phyloP scores from a whole-genome alignment of 2,797 vertebrate species.

The Mastacembelus armatus region DNA sequence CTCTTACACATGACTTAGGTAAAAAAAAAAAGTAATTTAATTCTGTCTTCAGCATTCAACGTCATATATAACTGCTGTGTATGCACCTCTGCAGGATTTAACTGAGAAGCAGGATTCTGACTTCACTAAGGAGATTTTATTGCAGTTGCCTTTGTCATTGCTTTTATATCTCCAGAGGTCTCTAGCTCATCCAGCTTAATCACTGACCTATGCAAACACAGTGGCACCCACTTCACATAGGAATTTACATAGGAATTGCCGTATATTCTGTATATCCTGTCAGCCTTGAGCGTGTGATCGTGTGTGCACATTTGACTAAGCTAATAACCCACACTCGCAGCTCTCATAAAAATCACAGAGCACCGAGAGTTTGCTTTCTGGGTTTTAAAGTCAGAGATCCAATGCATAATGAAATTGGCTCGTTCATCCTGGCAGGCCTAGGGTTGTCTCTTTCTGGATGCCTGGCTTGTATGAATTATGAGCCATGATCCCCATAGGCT shows the following conservation, averaged over 20 bases:
- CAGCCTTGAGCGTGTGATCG: constrained; percentile 33
- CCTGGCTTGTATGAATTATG: constrained; percentile 85
- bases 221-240: constrained; percentile 37
- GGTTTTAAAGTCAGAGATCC: constrained; percentile 50
- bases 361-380: constrained; percentile 46
- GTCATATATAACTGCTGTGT: constrained; percentile 48
- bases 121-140: constrained; percentile 59
- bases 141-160: constrained; percentile 55
- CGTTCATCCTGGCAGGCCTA: constrained; percentile 60
- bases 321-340: constrained; percentile 60
- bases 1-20: constrained; percentile 4
- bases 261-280: constrained; percentile 55
- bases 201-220: constrained; percentile 63
- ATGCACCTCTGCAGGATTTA: constrained; percentile 51
- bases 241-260: constrained; percentile 49
- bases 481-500: constrained; percentile 76
- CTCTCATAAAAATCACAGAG: constrained; percentile 38
- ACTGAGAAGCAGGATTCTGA: constrained; percentile 45
- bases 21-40: constrained; percentile 52
- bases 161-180: constrained; percentile 60
- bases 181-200: constrained; percentile 63
- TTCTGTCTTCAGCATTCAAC: constrained; percentile 44
- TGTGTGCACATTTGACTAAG: constrained; percentile 40
- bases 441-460: constrained; percentile 68
- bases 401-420: constrained; percentile 78